Conservation (phyloP, 2,113 vertebrate genomes). For the Paramisgurnus dabryanus region DNA sequence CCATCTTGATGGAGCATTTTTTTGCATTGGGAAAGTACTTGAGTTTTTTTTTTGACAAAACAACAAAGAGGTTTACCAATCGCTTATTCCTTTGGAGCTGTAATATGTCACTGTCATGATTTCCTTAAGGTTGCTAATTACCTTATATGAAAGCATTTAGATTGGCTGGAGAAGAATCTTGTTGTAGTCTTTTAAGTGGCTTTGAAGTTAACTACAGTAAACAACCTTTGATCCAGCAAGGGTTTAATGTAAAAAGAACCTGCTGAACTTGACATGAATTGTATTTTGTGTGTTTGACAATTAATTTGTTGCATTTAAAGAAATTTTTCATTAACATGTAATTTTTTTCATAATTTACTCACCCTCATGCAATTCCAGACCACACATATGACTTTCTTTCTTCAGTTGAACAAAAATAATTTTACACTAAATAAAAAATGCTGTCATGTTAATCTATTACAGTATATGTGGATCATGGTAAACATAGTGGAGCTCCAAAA, state of each 20-base stretch:
- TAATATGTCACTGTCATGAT: conserved; percentile 63
- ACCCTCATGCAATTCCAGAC: too few species aligned
- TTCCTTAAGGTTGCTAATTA: conserved; percentile 65
- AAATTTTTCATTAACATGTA: too few species aligned
- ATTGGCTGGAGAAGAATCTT: conserved; percentile 57
- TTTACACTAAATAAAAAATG: too few species aligned
- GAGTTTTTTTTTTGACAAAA: neutral
- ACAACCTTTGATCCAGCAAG: neutral
- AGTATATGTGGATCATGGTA: too few species aligned
- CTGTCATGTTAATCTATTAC: too few species aligned
- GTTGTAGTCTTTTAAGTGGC: conserved; percentile 31
- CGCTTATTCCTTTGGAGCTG: conserved; percentile 24
- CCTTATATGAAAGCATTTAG: conserved; percentile 70
- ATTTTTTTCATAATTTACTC: too few species aligned
- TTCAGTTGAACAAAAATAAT: too few species aligned
- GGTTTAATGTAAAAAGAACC: neutral
- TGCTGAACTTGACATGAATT: too few species aligned
- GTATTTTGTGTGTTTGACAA: too few species aligned
- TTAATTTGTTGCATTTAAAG: too few species aligned
- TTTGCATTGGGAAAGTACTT: neutral
- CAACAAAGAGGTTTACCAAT: neutral
- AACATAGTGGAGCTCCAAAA: too few species aligned
- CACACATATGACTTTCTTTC: too few species aligned
- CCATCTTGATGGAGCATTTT: neutral
- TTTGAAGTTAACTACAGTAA: neutral